Conservation (phyloP, 2,113 vertebrate species). For the Loxodonta africana region DNA sequence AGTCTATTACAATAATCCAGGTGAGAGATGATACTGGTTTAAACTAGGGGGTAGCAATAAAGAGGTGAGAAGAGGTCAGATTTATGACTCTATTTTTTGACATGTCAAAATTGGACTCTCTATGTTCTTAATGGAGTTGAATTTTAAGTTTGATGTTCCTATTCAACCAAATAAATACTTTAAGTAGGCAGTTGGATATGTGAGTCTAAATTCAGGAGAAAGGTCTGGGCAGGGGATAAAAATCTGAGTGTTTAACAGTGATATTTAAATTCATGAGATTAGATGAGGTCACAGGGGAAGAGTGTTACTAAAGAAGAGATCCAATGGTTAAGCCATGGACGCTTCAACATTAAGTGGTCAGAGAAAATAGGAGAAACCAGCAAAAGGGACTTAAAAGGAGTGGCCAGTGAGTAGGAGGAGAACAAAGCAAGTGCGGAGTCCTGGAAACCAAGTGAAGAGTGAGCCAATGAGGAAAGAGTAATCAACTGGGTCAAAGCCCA, state of each 20-base stretch:
- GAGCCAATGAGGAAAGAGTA: background rate
- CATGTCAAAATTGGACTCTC: background rate
- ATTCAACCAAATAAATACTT: background rate
- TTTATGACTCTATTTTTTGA: background rate
- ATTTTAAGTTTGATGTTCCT: background rate
- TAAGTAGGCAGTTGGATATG: background rate
- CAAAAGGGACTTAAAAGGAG: background rate
- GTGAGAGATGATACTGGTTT: background rate
- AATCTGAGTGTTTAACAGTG: background rate
- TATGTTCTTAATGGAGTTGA: no score
- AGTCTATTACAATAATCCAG: background rate
- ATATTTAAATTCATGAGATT: background rate
- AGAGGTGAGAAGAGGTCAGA: background rate
- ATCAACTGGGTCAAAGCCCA: background rate
- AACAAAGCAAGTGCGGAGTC: background rate
- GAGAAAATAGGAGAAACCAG: background rate
- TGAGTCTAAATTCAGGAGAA: background rate
- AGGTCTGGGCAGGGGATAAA: background rate
- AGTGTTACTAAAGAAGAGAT: background rate
- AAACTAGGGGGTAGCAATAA: no score
- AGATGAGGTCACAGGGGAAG: background rate
- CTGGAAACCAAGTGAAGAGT: background rate
- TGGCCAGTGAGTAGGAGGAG: background rate
- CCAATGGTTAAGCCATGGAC: background rate
- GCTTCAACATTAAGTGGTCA: background rate